These are phyloP conservation scores for Darevskia nairensis DNA, from an alignment of 2,797 vertebrate species.

Conservation along the genomic window DNA sequence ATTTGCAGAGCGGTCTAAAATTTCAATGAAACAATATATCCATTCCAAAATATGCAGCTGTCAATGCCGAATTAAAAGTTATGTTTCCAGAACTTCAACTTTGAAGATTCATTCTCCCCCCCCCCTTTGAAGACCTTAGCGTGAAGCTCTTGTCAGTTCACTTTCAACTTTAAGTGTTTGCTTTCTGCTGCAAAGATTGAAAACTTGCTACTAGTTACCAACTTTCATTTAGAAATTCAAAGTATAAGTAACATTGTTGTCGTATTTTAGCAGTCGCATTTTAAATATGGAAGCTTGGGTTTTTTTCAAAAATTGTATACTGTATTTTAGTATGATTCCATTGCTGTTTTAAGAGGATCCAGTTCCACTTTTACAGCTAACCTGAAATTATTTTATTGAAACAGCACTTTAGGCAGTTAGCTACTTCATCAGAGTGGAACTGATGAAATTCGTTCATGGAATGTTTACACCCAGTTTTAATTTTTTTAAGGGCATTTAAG, in stretches of 20 bases:
- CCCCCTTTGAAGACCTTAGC: background rate
- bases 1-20: background rate
- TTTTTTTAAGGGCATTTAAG: background rate
- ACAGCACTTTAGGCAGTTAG: background rate
- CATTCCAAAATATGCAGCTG: background rate
- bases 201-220: background rate
- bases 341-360: background rate
- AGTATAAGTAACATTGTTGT: background rate
- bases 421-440: background rate
- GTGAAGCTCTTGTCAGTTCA: background rate
- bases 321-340: background rate
- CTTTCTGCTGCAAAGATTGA: background rate
- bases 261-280: background rate
- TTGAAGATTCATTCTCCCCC: background rate
- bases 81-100: background rate
- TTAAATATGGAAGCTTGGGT: background rate
- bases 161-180: background rate
- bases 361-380: background rate
- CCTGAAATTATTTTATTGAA: conserved; percentile 1
- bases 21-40: background rate
- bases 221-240: background rate
- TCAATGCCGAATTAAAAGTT: background rate
- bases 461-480: background rate
- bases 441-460: background rate
- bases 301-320: background rate